Base-by-base conservation (phyloP, 2,797 vertebrate species). In the Rhincodon typus region DNA sequence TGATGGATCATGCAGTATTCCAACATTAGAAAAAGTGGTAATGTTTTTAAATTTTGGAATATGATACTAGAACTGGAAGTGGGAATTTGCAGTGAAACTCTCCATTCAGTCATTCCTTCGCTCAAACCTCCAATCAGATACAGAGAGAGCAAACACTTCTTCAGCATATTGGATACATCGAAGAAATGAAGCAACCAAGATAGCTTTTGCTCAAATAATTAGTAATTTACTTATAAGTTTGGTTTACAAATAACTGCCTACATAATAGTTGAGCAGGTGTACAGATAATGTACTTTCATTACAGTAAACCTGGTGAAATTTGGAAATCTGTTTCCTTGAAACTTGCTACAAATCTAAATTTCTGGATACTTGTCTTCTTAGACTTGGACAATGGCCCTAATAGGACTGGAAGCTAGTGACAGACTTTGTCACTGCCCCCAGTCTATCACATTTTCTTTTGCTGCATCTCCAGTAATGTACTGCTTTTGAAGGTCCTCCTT, bases 21-120 rank as follows among this genome's bases (percentile, higher is more conserved):
- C 94, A 77, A 77, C 94, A 57, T 95, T 95, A 53, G 94, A 95
- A 53, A 95, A 95, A 95, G 94, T 95, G 94, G 94, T 95, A 95
- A 74, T 46, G 53, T 95, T 69, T 53, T 77, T 6, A 57, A 53
- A 50, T 53, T 53, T 95, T 17, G 74, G 17, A 30, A 53, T 95
- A 34, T 15, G 34, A 42, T 21, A 50, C 4, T 38, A 53, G 27
- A 34, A n/a, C 8, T 53, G 53, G 42, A 50, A 46, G 19, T 57
- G 46, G 94, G 77, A 95, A 77, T n/a, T 0, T 34, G 70, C n/a
- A 66, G 67, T 0, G 17, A 57, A 8, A 17, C 5, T 57, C 34
- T 3, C 25, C 21, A 46, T 3, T 17, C 13, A 27, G 50, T 34
- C 46, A 50, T 46, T 94, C 27, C 30, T 77, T 53, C 46, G 2